phyloP scores from a whole-genome alignment of 2,797 vertebrate species.

The Onychomys torridus region DNA sequence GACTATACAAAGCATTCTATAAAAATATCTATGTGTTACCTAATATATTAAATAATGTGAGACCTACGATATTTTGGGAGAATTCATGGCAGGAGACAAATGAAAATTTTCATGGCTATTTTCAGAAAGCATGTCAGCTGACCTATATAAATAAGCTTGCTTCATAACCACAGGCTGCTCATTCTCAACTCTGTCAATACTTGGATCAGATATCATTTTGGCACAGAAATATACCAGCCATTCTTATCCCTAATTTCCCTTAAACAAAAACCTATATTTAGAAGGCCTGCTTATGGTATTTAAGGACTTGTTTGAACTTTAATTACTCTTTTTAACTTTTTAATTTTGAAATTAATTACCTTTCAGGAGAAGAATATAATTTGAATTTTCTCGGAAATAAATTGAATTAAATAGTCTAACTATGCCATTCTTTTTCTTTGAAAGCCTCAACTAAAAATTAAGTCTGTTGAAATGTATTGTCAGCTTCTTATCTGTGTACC shows the following conservation, averaged over 20 bases:
- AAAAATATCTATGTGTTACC: background rate
- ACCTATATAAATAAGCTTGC: background rate
- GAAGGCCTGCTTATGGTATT: background rate
- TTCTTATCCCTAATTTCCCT: conserved; percentile 39
- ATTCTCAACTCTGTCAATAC: conserved; percentile 11
- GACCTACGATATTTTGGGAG: background rate
- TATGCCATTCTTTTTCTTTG: background rate
- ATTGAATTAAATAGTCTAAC: conserved; percentile 18
- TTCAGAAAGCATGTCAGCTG: background rate
- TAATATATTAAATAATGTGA: background rate
- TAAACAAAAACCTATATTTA: conserved; percentile 49
- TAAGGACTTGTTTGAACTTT: conserved; percentile 54
- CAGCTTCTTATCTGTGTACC: conserved; percentile 52
- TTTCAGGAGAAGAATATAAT: conserved; percentile 37
- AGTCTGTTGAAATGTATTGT: conserved; percentile 65
- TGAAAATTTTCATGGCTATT: background rate
- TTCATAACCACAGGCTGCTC: background rate
- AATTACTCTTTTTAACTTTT: conserved; percentile 64
- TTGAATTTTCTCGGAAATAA: conserved; percentile 63
- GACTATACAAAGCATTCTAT: background rate
- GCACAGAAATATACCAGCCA: background rate
- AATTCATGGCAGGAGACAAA: background rate
- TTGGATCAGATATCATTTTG: conserved; percentile 8
- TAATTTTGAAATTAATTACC: conserved; percentile 66
- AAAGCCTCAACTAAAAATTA: conserved; percentile 51